Evolutionary conservation across 2,888 invertebrate genomes (phyloP).

Genomic region (Drosophila histrio): DNA sequence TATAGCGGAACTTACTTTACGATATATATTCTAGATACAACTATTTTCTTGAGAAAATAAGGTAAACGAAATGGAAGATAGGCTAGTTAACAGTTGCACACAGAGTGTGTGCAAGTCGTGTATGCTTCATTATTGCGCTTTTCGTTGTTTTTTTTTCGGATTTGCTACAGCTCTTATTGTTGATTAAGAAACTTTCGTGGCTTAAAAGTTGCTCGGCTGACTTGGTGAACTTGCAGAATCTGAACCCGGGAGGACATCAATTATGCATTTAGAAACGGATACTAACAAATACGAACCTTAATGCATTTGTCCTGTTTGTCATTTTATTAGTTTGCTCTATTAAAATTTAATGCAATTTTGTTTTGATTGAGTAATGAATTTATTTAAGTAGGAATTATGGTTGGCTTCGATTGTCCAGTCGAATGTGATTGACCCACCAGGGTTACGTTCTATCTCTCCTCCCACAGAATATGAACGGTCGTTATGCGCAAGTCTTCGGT

Average conservation of each 20-base stretch:
- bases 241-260: constrained; percentile 32
- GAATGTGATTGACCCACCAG: constrained; percentile 4
- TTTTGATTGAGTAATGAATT: constrained; percentile 41
- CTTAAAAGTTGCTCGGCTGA: constrained; percentile 14
- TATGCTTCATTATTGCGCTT: background rate
- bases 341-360: constrained; percentile 56
- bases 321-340: constrained; percentile 49
- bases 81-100: no score
- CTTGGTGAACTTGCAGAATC: background rate
- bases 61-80: no score
- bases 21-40: no score
- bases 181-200: constrained; percentile 58
- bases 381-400: constrained; percentile 44
- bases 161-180: constrained; percentile 23
- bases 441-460: background rate
- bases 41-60: no score
- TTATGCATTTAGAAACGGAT: constrained; percentile 52
- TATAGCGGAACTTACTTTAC: no score
- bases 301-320: constrained; percentile 50
- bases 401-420: constrained; percentile 41
- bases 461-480: background rate
- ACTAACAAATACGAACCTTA: constrained; percentile 24
- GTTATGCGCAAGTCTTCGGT: constrained; percentile 16
- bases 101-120: background rate
- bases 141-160: background rate